Percentiles rank a stretch among this genome's conserved stretches.
These are phyloP conservation scores for Syngnathus acus DNA, from an alignment of 2,797 vertebrate genomes.

Conservation along the genomic window DNA sequence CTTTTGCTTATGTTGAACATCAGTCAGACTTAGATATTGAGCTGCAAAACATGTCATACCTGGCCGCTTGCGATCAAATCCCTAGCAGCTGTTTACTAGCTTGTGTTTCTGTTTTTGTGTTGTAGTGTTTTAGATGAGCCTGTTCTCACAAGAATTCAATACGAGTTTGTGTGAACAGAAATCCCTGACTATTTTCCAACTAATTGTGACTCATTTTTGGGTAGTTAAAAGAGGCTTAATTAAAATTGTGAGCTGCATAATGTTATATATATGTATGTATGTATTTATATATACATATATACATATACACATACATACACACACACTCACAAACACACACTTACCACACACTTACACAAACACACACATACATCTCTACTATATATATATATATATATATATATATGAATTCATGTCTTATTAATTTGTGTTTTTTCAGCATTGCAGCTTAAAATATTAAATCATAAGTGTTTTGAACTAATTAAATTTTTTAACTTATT, in stretches of 20 bases:
- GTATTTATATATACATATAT: too few relatives aligned
- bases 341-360: too few relatives aligned
- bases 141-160: not conserved
- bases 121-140: not conserved
- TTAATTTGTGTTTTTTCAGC: not conserved
- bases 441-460: not conserved
- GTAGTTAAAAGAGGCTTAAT: not conserved
- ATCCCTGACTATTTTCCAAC: not conserved
- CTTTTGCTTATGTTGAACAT: not conserved
- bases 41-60: not conserved
- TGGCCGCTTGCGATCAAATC: not conserved
- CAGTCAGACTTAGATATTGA: not conserved
- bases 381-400: too few relatives aligned
- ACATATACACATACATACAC: too few relatives aligned
- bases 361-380: too few relatives aligned
- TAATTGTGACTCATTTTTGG: not conserved
- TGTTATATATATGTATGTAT: too few relatives aligned
- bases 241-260: not conserved
- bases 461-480: not conserved
- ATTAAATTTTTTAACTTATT: conserved; percentile 1
- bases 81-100: not conserved
- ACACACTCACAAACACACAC: too few relatives aligned
- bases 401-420: not conserved
- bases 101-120: not conserved
- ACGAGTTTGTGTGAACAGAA: not conserved